phyloP scores from a whole-genome alignment of 2,797 vertebrate species.

The Helarctos malayanus region DNA sequence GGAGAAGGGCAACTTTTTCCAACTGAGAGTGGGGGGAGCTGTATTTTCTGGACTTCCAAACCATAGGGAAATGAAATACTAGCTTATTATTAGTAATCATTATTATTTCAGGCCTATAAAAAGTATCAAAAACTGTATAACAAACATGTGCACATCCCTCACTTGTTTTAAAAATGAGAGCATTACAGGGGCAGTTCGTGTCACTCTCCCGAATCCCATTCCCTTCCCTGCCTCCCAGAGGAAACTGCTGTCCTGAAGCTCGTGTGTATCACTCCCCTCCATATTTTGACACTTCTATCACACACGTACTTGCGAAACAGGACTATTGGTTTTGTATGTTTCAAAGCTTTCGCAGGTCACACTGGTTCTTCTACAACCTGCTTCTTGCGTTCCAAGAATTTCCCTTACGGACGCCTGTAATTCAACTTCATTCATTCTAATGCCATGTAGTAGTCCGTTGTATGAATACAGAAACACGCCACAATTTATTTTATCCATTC shows the following conservation, averaged over 20 bases:
- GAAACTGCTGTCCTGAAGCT: not conserved
- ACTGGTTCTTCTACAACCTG: constrained; percentile 18
- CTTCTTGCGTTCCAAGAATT: constrained; percentile 53
- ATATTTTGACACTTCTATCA: not conserved
- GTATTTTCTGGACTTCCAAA: constrained; percentile 11
- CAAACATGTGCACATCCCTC: not conserved
- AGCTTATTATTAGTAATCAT: not conserved
- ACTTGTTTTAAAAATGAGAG: constrained; percentile 35
- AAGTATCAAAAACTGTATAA: not conserved
- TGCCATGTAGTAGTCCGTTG: not conserved
- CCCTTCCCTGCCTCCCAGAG: not conserved
- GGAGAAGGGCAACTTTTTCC: constrained; percentile 39
- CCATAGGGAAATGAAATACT: not conserved
- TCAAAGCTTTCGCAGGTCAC: constrained; percentile 34
- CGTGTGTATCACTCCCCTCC: not conserved
- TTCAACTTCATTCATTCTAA: not conserved
- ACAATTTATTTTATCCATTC: not conserved
- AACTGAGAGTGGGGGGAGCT: not conserved
- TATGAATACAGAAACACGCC: not conserved
- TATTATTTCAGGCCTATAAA: constrained; percentile 15
- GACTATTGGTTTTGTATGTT: not conserved
- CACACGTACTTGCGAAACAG: not conserved
- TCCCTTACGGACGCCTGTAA: not conserved
- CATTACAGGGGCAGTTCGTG: not conserved
- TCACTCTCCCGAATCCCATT: not conserved